Base-by-base conservation (phyloP, 2,888 invertebrate species). In the Chironomus riparius region DNA sequence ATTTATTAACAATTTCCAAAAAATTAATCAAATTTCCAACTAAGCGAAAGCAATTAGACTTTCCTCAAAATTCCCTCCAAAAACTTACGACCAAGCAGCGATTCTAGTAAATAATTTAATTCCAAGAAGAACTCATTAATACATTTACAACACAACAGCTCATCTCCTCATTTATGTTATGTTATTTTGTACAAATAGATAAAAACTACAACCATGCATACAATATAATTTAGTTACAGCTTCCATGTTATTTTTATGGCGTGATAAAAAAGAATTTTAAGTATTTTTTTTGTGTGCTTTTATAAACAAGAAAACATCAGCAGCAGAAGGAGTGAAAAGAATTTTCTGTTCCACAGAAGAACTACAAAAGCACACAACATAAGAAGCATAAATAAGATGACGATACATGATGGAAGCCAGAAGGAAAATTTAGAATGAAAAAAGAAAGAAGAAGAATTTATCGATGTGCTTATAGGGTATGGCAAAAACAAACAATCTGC, bases 201-300 rank as follows among this genome's bases (percentile, higher is more conserved):
- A 15, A 50, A 50, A 56, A 56, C 56, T 56, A 56, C 18, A 56
- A 56, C 10, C 18, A 56, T 56, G 56, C 56, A 56, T 71, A 21
- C 22, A 24, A 18, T 47, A 71, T 50, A 71, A 50, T 71, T 71
- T 56, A 50, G 50, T 71, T 22, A 13, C 56, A 56, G 38, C 38
- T 38, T 38, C 10, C 38, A 38, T 38, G 38, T 38, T 38, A 38
- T 38, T 38, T 38, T 38, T 38, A 38, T 38, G 38, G 38, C 28
- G 71, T 71, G 71, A 71, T 71, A 71, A 71, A 71, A 70, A 18
- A 71, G n/a, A 70, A 48, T 70, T 56, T 71, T 50, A 22, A 68
- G 38, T 65, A 65, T 28, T 68, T 68, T 65, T 56, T n/a, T n/a
- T n/a, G n/a, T 18, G 56, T 38, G 38, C 38, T 38, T 38, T 38